phyloP scores from a whole-genome alignment of 2,797 vertebrate genomes.

The Channallabes apus region DNA sequence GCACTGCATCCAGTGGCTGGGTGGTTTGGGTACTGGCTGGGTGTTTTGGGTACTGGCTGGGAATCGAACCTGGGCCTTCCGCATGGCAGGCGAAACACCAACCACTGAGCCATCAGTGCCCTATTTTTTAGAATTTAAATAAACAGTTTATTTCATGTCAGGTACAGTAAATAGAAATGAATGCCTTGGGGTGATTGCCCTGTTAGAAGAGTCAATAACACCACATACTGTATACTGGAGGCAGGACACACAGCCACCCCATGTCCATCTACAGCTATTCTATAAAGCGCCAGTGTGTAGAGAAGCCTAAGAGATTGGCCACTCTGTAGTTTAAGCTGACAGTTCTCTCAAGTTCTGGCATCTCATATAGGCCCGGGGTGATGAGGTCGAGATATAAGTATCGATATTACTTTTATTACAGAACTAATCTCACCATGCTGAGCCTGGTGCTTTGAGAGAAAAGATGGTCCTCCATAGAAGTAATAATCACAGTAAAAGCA shows the following conservation, averaged over 20 bases:
- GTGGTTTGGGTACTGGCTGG: no score
- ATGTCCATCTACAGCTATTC: constrained; percentile 21
- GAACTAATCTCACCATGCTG: constrained; percentile 30
- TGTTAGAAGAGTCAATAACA: constrained; percentile 35
- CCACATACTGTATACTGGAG: constrained; percentile 21
- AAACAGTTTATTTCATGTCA: constrained; percentile 38
- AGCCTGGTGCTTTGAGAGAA: constrained; percentile 27
- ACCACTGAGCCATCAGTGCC: no score
- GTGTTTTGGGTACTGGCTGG: no score
- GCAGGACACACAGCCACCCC: constrained; percentile 1
- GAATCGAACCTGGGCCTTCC: no score
- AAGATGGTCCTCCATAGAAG: constrained; percentile 16
- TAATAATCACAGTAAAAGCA: constrained; percentile 32
- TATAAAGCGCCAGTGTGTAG: constrained; percentile 34
- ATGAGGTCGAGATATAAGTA: constrained; percentile 27
- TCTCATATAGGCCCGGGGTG: constrained; percentile 19
- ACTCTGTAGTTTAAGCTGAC: constrained; percentile 33
- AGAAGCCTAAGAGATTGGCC: constrained; percentile 21
- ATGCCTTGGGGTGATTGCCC: constrained; percentile 17
- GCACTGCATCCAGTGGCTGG: no score
- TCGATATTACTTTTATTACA: constrained; percentile 22
- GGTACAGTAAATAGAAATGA: constrained; percentile 38
- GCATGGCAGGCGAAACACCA: no score
- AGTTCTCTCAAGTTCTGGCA: constrained; percentile 34
- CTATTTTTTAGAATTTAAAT: constrained; percentile 41